A percentile compares a stretch with the other conserved stretches of the same genome.
Conservation (phyloP, 2,888 invertebrate species). For the Ichneumon xanthorius region DNA sequence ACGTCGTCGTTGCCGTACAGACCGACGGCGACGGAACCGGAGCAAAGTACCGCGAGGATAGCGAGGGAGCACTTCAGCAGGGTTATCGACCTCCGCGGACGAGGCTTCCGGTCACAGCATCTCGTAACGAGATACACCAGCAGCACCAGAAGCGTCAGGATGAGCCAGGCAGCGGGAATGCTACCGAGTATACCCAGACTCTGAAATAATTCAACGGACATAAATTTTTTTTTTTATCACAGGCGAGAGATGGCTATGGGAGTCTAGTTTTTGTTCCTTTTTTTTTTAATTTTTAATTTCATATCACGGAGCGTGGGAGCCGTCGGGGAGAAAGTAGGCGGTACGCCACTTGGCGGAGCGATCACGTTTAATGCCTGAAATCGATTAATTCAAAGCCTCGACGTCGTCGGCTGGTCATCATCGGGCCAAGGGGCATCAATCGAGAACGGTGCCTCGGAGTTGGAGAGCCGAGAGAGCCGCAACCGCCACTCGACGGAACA, state of each 20-base stretch:
- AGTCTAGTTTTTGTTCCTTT: not conserved
- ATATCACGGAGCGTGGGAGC: conserved; percentile 13
- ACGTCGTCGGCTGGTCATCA: conserved; percentile 55
- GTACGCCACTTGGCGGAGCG: conserved; percentile 22
- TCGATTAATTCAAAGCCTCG: conserved; percentile 51
- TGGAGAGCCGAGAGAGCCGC: not conserved
- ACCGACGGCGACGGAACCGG: conserved; percentile 95
- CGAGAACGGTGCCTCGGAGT: conserved; percentile 28
- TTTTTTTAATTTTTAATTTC: not conserved
- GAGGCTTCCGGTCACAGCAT: conserved; percentile 97
- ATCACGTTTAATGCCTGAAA: conserved; percentile 50
- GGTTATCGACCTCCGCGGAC: conserved; percentile 94
- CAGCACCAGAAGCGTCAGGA: conserved; percentile 94
- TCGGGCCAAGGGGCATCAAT: conserved; percentile 47
- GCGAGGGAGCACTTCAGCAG: conserved; percentile 93
- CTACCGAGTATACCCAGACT: conserved; percentile 97
- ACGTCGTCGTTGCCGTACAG: conserved; percentile 98
- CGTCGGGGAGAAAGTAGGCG: conserved; percentile 30
- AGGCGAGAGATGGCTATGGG: not conserved
- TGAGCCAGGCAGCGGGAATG: conserved; percentile 97
- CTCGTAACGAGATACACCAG: conserved; percentile 97
- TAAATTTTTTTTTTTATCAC: not conserved
- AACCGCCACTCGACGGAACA: conserved; percentile 7
- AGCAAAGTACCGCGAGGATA: conserved; percentile 94
- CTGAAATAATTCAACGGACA: conserved; percentile 86